Evolutionary conservation across 2,113 vertebrate genomes (phyloP).

Genomic region (Dicentrarchus labrax): DNA sequence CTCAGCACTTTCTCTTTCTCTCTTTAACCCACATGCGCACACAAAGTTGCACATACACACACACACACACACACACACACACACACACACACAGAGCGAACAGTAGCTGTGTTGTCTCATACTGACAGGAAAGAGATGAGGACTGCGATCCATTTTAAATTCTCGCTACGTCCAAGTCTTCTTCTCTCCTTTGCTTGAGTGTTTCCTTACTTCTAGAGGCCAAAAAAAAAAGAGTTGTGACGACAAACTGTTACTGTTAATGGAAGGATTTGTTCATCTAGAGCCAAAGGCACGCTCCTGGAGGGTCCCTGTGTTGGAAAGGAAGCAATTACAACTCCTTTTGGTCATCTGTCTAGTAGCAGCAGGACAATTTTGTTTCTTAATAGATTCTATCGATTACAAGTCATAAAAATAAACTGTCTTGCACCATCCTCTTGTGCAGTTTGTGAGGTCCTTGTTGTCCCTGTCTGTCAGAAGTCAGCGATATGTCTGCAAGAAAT

Average conservation of each 20-base stretch:
- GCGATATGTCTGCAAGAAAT: constrained; percentile 12
- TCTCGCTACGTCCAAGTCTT: constrained; percentile 68
- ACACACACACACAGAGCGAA: constrained; percentile 52
- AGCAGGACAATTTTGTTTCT: constrained; percentile 43
- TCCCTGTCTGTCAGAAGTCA: constrained; percentile 26
- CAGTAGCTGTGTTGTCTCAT: constrained; percentile 81
- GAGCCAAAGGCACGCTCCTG: constrained; percentile 41
- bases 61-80: constrained; percentile 28
- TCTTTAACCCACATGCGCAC: constrained; percentile 41
- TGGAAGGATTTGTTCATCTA: constrained; percentile 54
- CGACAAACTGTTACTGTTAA: constrained; percentile 50
- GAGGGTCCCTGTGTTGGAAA: constrained; percentile 18
- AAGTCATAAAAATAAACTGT: constrained; percentile 63
- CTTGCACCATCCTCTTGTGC: background rate
- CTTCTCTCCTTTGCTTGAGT: constrained; percentile 58
- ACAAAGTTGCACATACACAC: constrained; percentile 31
- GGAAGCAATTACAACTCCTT: constrained; percentile 44
- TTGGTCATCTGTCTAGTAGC: constrained; percentile 38
- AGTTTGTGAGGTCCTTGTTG: constrained; percentile 27
- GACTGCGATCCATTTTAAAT: constrained; percentile 76
- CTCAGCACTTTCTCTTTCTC: constrained; percentile 75
- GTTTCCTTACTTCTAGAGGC: constrained; percentile 56
- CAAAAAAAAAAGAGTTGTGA: constrained; percentile 33
- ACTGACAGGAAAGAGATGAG: constrained; percentile 75
- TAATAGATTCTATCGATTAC: constrained; percentile 68